Evolutionary conservation across 2,888 invertebrate genomes (phyloP).

Genomic region (Oegoconia quadripuncta): DNA sequence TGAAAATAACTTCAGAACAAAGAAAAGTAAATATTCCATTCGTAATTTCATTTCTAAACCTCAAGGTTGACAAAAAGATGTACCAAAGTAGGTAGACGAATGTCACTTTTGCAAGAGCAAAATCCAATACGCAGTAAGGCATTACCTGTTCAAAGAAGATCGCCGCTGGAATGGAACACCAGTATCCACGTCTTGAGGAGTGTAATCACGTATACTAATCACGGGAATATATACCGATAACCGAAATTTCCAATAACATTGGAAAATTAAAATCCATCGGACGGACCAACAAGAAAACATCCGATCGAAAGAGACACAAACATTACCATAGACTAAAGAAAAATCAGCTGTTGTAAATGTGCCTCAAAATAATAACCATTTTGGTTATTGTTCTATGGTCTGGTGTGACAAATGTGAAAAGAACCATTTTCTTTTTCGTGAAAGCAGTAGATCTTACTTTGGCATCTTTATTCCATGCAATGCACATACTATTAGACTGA

Average conservation of each 20-base stretch:
- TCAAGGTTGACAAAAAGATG: slow-evolving; percentile 71
- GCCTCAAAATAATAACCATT: too few relatives aligned
- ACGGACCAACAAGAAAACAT: slow-evolving; percentile 63
- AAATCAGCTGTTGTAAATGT: slow-evolving; percentile 54
- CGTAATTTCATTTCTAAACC: slow-evolving; percentile 40
- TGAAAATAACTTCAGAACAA: slow-evolving; percentile 36
- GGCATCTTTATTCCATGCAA: too few relatives aligned
- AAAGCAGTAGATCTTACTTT: too few relatives aligned
- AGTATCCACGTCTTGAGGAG: slow-evolving; percentile 44
- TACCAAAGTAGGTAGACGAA: slow-evolving; percentile 36
- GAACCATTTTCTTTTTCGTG: too few relatives aligned
- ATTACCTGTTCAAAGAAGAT: slow-evolving; percentile 49
- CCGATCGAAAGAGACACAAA: slow-evolving; percentile 33
- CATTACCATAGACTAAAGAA: slow-evolving; percentile 34
- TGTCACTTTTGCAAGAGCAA: slow-evolving; percentile 47
- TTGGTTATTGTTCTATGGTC: too few relatives aligned
- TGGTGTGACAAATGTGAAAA: too few relatives aligned
- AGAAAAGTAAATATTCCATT: slow-evolving; percentile 43
- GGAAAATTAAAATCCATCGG: slow-evolving; percentile 52
- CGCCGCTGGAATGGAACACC: slow-evolving; percentile 30
- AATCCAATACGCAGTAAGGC: slow-evolving; percentile 58
- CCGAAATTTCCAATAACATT: slow-evolving; percentile 51
- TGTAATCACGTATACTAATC: slow-evolving; percentile 40
- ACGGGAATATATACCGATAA: slow-evolving; percentile 43
- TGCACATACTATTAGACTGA: too few relatives aligned